phyloP scores from a whole-genome alignment of 2,888 invertebrate genomes.

The Luperina testacea region DNA sequence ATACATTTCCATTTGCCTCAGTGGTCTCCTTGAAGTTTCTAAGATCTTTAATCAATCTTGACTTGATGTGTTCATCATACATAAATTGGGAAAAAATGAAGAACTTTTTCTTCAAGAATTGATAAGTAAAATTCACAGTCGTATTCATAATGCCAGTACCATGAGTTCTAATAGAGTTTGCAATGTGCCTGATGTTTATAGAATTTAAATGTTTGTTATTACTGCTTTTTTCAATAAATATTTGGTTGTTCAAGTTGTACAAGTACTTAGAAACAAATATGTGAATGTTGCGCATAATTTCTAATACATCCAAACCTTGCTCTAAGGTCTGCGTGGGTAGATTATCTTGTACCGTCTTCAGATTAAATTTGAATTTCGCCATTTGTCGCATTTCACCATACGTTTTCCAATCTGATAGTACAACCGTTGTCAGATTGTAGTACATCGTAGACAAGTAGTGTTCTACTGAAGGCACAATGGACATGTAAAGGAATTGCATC shows the following conservation, averaged over 20 bases:
- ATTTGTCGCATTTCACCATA: conserved; percentile 99
- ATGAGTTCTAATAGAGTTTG: conserved; percentile 98
- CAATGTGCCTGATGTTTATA: conserved; percentile 98
- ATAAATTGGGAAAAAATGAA: conserved; percentile 98
- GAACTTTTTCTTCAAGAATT: conserved; percentile 97
- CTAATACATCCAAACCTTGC: conserved; percentile 98
- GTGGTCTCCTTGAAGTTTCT: conserved; percentile 95
- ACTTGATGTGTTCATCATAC: conserved; percentile 99
- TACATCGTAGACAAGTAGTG: conserved; percentile 98
- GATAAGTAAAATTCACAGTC: conserved; percentile 97
- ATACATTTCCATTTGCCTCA: conserved; percentile 91
- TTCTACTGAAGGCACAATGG: conserved; percentile 93
- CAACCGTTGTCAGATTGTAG: conserved; percentile 99
- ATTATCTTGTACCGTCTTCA: conserved; percentile 96
- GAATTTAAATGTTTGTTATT: conserved; percentile 98
- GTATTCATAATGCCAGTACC: conserved; percentile 99
- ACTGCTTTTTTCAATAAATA: conserved; percentile 97
- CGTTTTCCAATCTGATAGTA: conserved; percentile 99
- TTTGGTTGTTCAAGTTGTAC: conserved; percentile 98
- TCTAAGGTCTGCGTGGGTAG: conserved; percentile 99
- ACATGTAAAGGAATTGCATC: conserved; percentile 90
- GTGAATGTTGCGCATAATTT: conserved; percentile 99
- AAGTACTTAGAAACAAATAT: conserved; percentile 97
- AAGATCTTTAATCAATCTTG: conserved; percentile 96
- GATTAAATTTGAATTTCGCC: conserved; percentile 95